These are phyloP conservation scores for Gavialis gangeticus DNA, from an alignment of 2,113 vertebrate species.

Conservation along the genomic window DNA sequence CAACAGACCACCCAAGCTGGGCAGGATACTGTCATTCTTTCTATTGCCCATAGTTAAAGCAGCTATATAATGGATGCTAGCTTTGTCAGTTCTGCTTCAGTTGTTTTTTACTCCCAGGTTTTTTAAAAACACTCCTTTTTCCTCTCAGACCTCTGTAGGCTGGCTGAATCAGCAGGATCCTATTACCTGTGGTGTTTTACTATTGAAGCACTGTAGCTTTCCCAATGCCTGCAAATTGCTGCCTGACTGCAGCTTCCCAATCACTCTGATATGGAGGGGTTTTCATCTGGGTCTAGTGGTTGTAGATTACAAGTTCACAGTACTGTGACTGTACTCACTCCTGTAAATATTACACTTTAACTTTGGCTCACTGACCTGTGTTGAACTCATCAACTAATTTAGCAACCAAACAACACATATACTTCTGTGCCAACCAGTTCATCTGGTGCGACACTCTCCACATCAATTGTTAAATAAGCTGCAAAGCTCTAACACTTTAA, in stretches of 20 bases:
- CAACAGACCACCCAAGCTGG: background rate
- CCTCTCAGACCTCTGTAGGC: background rate
- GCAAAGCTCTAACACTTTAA: background rate
- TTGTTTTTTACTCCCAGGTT: background rate
- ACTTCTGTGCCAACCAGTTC: background rate
- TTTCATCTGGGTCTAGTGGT: constrained; percentile 3
- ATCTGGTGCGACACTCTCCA: background rate
- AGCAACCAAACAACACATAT: background rate
- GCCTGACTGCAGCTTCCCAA: constrained; percentile 25
- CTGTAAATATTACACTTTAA: background rate
- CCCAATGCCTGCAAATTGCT: background rate
- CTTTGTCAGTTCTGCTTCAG: background rate
- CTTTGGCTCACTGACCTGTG: background rate
- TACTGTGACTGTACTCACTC: background rate
- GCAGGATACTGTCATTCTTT: background rate
- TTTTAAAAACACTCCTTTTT: background rate
- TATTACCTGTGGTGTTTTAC: background rate
- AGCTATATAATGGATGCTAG: background rate
- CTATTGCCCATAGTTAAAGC: background rate
- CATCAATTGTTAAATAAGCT: background rate
- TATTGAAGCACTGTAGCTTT: background rate
- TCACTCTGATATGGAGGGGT: background rate
- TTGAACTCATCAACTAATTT: background rate
- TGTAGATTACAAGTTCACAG: constrained; percentile 6
- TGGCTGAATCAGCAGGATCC: background rate